Conservation (phyloP, 2,797 vertebrate genomes). For the Furcifer pardalis region DNA sequence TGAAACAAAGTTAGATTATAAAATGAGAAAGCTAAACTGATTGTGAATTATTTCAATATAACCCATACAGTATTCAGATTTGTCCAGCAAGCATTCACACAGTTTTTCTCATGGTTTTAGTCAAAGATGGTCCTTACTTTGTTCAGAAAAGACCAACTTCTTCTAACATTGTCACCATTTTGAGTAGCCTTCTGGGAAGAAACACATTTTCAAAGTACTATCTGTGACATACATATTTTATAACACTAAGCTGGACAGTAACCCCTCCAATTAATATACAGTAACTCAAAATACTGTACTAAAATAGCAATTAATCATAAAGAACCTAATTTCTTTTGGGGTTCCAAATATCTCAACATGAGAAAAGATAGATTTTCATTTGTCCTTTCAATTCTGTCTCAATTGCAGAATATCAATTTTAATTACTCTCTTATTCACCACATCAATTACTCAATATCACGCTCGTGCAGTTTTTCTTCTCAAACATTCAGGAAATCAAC, state of each 20-base stretch:
- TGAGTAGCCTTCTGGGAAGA: constrained; percentile 54
- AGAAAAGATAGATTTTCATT: neutral
- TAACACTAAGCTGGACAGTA: neutral
- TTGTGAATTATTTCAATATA: neutral
- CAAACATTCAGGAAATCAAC: neutral
- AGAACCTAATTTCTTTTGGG: neutral
- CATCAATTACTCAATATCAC: neutral
- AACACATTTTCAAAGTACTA: constrained; percentile 5
- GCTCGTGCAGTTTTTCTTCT: neutral
- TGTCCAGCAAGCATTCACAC: neutral
- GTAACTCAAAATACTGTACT: neutral
- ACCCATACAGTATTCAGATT: neutral
- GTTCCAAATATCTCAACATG: neutral
- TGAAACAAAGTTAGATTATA: constrained; percentile 1
- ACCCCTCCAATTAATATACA: neutral
- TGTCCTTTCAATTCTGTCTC: neutral
- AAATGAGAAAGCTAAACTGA: neutral
- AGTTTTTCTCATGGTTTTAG: constrained; percentile 5
- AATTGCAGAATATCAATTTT: neutral
- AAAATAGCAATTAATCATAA: constrained; percentile 7
- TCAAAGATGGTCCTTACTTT: neutral
- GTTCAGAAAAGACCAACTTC: constrained; percentile 26
- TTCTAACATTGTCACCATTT: constrained; percentile 72
- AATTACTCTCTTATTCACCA: neutral
- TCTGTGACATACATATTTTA: constrained; percentile 8